These are phyloP conservation scores for Erethizon dorsatum DNA, from an alignment of 2,797 vertebrate genomes.

Conservation along the genomic window DNA sequence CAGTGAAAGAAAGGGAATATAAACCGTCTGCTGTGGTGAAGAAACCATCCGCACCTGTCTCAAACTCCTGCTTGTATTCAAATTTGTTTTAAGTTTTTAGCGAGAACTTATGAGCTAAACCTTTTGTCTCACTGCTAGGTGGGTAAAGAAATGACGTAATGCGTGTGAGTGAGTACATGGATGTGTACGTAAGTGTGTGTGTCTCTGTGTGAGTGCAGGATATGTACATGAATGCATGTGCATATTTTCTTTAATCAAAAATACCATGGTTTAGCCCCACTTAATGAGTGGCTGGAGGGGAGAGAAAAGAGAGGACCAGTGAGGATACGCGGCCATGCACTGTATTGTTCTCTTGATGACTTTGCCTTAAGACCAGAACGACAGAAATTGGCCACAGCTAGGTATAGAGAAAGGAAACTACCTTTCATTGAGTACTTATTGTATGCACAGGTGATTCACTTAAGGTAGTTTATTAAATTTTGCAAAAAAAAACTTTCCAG, in stretches of 20 bases:
- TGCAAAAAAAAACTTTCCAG: conserved; percentile 17
- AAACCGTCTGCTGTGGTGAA: not conserved
- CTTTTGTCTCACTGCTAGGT: not conserved
- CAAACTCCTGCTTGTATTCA: not conserved
- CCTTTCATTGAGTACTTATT: not conserved
- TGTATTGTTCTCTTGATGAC: not conserved
- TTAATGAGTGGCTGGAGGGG: not conserved
- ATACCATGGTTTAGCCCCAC: not conserved
- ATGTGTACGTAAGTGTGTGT: not conserved
- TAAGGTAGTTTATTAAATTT: not conserved
- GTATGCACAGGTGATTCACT: not conserved
- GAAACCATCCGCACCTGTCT: not conserved
- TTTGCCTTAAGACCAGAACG: conserved; percentile 28
- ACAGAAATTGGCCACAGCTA: not conserved
- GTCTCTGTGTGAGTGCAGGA: not conserved
- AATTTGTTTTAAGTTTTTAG: not conserved
- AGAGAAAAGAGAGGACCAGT: not conserved
- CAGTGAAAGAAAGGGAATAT: not conserved
- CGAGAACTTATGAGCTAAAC: not conserved
- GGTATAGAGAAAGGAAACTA: conserved; percentile 36
- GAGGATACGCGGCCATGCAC: not conserved
- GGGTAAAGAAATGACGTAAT: not conserved
- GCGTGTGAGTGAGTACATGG: not conserved
- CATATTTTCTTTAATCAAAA: not conserved
- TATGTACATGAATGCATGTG: fast-evolving